Percentiles rank a stretch among this genome's conserved stretches.
Evolutionary conservation across 2,888 invertebrate species (phyloP).

Genomic region (Heliconius ethilla): DNA sequence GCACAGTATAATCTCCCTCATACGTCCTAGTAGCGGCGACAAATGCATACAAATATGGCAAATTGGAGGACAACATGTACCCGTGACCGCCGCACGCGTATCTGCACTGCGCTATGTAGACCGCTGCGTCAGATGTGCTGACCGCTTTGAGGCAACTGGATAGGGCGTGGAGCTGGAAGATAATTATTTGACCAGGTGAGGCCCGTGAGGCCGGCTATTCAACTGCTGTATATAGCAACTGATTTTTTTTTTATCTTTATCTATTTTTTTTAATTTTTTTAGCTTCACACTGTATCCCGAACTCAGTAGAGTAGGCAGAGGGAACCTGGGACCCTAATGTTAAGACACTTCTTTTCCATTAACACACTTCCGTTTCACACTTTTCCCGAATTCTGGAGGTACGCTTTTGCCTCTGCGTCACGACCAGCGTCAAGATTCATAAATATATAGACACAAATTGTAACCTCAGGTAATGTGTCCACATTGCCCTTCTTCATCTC

Average conservation of each 20-base stretch:
- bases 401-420: too few species aligned
- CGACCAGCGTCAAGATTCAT: not conserved
- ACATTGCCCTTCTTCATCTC: constrained; percentile 90
- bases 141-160: constrained; percentile 96
- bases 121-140: constrained; percentile 86
- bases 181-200: too few species aligned
- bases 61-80: constrained; percentile 92
- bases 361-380: too few species aligned
- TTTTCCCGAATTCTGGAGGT: too few species aligned
- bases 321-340: not conserved
- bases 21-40: constrained; percentile 95
- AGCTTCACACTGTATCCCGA: not conserved
- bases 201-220: too few species aligned
- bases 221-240: too few species aligned
- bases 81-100: constrained; percentile 97
- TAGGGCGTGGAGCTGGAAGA: constrained; percentile 91
- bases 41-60: constrained; percentile 91
- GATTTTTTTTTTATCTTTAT: too few species aligned
- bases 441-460: too few species aligned
- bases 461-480: constrained; percentile 91
- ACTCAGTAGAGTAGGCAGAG: not conserved
- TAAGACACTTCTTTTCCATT: too few species aligned
- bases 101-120: constrained; percentile 90
- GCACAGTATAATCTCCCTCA: constrained; percentile 97
- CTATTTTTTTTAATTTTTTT: too few species aligned